Base-by-base conservation (phyloP, 2,797 vertebrate genomes). In the Meriones psammophilus region DNA sequence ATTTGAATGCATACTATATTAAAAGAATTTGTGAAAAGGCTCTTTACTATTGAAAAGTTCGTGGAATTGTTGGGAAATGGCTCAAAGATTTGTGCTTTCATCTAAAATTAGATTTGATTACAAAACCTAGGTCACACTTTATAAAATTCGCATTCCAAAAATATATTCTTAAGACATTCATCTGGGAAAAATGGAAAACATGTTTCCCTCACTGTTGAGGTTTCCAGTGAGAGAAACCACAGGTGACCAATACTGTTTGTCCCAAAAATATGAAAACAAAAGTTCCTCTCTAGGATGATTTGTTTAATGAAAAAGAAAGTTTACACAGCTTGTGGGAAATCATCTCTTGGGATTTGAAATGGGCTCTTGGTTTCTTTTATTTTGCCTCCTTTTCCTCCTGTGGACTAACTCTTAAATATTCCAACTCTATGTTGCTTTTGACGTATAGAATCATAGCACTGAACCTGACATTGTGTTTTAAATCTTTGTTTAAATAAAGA, bases 321-420 rank as follows among this genome's bases (percentile, higher is more conserved):
- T 98, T 98, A 98, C 95, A 96, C 98, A 98, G 98, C 98, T 98
- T 98, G 98, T 97, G 98, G 98, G 92, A 97, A 94, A 84, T 92
- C 50, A 80, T 96, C 89, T 84, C 80, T 33, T 88, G 96, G 76
- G 90, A 97, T 96, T 97, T 66, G 77, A 97, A 96, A 91, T 98
- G 46, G 77, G 36, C 73, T 33, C 50, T 56, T 92, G 14, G 85
- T 96, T 91, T 2, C 1, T 95, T 93, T 98, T 84, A 30, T 73
- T 89, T 56, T 0, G 0, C 13, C 85, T 97, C 76, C 56, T 94
- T 95, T 98, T 2, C 56, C 68, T 96, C 92, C 94, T 1, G 46
- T 96, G 94, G 95, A 56, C 83, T 66, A 74, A 80, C 84, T 85
- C 68, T 92, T 42, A 42, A 50, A 69, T 58, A 33, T 87, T 26